These are phyloP conservation scores for Oryctes rhinoceros DNA, from an alignment of 1,140 invertebrate genomes.

Conservation along the genomic window DNA sequence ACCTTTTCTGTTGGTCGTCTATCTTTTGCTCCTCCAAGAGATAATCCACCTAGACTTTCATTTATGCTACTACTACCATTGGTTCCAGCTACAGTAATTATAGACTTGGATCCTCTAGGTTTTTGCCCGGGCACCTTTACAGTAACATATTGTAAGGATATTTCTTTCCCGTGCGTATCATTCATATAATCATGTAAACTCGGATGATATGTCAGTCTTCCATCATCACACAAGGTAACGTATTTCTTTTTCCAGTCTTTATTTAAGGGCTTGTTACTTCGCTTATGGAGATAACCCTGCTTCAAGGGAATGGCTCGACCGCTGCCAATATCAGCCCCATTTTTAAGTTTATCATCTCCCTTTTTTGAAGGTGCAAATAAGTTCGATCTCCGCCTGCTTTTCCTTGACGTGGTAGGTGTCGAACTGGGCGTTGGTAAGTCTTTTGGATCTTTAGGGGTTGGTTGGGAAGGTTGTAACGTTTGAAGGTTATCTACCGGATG, in stretches of 20 bases:
- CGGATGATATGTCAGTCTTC: conserved; percentile 93
- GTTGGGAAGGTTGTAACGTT: conserved; percentile 48
- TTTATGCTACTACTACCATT: conserved; percentile 65
- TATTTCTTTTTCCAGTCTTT: conserved; percentile 99
- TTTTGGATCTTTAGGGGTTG: conserved; percentile 65
- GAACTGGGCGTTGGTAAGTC: conserved; percentile 85
- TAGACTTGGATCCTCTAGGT: conserved; percentile 87
- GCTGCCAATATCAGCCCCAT: conserved; percentile 85
- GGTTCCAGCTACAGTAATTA: conserved; percentile 69
- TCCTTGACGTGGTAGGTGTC: conserved; percentile 87
- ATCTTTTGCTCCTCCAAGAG: conserved; percentile 57
- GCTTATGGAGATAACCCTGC: conserved; percentile 97
- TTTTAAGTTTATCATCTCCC: conserved; percentile 80
- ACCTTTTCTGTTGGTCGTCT: conserved; percentile 57
- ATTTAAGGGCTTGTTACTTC: conserved; percentile 92
- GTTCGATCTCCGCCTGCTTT: conserved; percentile 92
- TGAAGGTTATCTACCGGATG: conserved; percentile 69
- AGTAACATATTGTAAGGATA: conserved; percentile 94
- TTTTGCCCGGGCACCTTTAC: conserved; percentile 97
- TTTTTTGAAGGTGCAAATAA: conserved; percentile 93
- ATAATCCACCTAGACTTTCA: conserved; percentile 71
- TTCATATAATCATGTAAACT: conserved; percentile 99
- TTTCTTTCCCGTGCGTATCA: conserved; percentile 96
- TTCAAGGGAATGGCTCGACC: conserved; percentile 96
- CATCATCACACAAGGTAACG: conserved; percentile 94